Evolutionary conservation across 2,888 invertebrate genomes (phyloP).

Genomic region (Ferrisia virgata): DNA sequence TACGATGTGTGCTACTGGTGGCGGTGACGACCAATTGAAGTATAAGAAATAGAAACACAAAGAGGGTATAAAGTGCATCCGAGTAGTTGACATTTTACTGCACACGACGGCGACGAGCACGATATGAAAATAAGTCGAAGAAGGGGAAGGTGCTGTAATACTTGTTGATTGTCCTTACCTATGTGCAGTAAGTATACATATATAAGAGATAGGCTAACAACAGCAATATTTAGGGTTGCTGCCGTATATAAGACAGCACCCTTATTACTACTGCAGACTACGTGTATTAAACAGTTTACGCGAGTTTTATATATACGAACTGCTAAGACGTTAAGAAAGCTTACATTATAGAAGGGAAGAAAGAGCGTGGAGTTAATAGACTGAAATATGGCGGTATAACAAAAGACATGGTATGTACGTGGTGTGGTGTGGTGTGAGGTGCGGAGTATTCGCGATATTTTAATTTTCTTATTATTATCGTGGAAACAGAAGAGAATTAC

Average conservation of each 20-base stretch:
- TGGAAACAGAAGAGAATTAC: not conserved
- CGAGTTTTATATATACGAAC: not conserved
- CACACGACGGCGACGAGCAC: not conserved
- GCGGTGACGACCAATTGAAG: not conserved
- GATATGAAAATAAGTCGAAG: not conserved
- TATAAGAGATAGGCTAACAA: too few species aligned
- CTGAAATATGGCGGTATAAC: not conserved
- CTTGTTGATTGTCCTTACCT: not conserved
- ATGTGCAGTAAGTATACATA: too few species aligned
- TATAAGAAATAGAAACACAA: too few species aligned
- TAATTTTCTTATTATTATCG: slow-evolving; percentile 19
- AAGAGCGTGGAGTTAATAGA: not conserved
- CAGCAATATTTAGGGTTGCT: too few species aligned
- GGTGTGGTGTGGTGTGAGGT: too few species aligned
- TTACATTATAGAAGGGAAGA: not conserved
- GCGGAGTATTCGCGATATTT: not conserved
- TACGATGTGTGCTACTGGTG: too few species aligned
- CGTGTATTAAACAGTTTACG: too few species aligned
- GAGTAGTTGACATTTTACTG: not conserved
- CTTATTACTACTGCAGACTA: too few species aligned
- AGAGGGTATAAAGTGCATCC: not conserved
- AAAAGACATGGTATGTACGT: not conserved
- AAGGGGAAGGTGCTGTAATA: not conserved
- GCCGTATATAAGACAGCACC: too few species aligned
- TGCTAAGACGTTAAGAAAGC: too few species aligned